Conservation (phyloP, 30 jellyfish, hydroid and myxozoan genomes). For the Pelagia noctiluca region DNA sequence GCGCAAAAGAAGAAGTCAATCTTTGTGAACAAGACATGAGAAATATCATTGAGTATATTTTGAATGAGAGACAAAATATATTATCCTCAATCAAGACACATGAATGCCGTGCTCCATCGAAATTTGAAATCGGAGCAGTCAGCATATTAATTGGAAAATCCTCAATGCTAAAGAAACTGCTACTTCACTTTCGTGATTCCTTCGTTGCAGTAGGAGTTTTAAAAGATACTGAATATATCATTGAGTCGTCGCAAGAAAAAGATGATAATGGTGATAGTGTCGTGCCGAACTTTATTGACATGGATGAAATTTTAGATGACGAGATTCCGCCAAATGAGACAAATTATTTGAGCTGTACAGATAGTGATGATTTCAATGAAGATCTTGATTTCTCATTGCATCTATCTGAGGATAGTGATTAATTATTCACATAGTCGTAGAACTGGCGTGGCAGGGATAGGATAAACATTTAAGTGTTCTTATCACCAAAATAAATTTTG, state of each 20-base stretch:
- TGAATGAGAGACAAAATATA: neutral
- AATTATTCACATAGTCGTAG: neutral
- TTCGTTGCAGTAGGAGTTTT: conserved; percentile 2
- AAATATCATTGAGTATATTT: neutral
- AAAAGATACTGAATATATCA: neutral
- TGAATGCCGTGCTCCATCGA: conserved; percentile 1
- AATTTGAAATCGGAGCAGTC: conserved; percentile 2
- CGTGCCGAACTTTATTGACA: neutral
- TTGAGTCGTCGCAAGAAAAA: neutral
- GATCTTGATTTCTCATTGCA: conserved; percentile 1
- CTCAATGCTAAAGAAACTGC: neutral
- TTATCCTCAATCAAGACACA: neutral
- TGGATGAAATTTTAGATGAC: conserved; percentile 2
- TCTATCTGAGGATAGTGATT: conserved; percentile 1
- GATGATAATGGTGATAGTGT: conserved; percentile 3
- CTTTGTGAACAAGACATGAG: conserved; percentile 20
- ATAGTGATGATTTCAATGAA: neutral
- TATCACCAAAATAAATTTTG: neutral
- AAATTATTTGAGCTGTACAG: conserved; percentile 2
- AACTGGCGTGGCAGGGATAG: conserved; percentile 7
- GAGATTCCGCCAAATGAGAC: neutral
- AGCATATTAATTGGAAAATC: neutral
- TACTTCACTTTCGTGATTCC: conserved; percentile 5
- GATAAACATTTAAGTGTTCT: neutral
- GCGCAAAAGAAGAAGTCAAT: conserved; percentile 23